Percentiles rank a stretch among this genome's conserved stretches.
Evolutionary conservation across 1,140 invertebrate genomes (phyloP).

Genomic region (Eulimnadia texana): DNA sequence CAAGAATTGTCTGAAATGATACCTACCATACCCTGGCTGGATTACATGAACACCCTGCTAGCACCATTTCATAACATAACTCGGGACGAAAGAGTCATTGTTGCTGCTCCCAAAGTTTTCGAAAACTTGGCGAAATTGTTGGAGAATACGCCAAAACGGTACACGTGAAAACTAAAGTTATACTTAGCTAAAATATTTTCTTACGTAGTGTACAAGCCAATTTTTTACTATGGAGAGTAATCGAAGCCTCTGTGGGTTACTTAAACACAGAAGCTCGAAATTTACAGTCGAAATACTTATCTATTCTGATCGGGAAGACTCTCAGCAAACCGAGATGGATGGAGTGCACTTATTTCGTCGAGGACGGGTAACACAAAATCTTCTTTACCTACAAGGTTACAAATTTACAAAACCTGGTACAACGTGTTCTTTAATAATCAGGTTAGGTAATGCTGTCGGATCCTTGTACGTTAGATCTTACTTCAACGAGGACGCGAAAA

Average conservation of each 20-base stretch:
- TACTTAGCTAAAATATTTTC: no score
- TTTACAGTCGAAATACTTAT: slow-evolving; percentile 53
- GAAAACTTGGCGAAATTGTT: slow-evolving; percentile 45
- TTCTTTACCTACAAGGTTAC: no score
- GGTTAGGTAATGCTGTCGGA: slow-evolving; percentile 56
- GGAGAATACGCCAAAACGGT: slow-evolving; percentile 39
- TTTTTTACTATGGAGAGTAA: slow-evolving; percentile 67
- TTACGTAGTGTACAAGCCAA: slow-evolving; percentile 49
- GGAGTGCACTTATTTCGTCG: slow-evolving; percentile 57
- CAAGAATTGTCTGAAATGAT: slow-evolving; percentile 53
- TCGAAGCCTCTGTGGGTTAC: slow-evolving; percentile 54
- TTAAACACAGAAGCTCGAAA: slow-evolving; percentile 54
- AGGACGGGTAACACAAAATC: slow-evolving; percentile 39
- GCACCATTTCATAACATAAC: slow-evolving; percentile 37
- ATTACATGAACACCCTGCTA: slow-evolving; percentile 65
- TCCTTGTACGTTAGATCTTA: slow-evolving; percentile 58
- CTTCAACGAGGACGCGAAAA: slow-evolving; percentile 53
- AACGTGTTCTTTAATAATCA: no score
- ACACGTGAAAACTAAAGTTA: slow-evolving; percentile 22
- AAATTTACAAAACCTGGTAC: no score
- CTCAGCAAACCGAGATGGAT: slow-evolving; percentile 69
- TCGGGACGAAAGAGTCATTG: slow-evolving; percentile 57
- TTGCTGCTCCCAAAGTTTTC: slow-evolving; percentile 63
- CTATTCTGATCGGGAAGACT: slow-evolving; percentile 54
- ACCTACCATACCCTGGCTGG: slow-evolving; percentile 59